These are phyloP conservation scores for Miniopterus natalensis DNA, from an alignment of 2,113 vertebrate genomes.

Conservation along the genomic window DNA sequence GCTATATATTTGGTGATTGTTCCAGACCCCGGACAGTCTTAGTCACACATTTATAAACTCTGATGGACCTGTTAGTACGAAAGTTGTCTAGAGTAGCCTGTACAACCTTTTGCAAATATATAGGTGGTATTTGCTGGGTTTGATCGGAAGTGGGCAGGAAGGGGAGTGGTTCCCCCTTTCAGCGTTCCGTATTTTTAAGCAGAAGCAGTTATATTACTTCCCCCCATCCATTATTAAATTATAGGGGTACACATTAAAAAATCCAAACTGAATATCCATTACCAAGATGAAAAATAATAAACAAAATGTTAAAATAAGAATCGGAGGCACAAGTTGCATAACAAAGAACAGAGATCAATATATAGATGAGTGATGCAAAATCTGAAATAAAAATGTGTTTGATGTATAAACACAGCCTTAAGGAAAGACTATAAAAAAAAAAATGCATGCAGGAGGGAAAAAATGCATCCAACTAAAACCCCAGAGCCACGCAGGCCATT, in stretches of 20 bases:
- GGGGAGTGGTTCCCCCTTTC: neutral
- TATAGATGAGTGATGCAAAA: neutral
- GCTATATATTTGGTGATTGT: neutral
- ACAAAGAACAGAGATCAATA: neutral
- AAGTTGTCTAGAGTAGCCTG: neutral
- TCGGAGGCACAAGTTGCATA: neutral
- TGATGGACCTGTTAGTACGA: neutral
- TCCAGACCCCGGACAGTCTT: neutral
- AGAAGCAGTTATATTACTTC: neutral
- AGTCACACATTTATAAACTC: neutral
- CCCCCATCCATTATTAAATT: neutral
- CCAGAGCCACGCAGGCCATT: neutral
- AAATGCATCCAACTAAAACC: neutral
- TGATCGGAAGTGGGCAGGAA: neutral
- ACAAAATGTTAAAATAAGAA: neutral
- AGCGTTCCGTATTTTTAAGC: neutral
- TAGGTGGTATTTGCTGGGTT: neutral
- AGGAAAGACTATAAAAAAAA: neutral
- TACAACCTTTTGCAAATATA: neutral
- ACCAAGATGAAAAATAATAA: neutral
- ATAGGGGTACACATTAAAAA: neutral
- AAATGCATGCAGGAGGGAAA: neutral
- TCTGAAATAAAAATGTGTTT: conserved; percentile 36
- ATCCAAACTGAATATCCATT: neutral
- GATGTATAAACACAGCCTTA: conserved; percentile 20